Base-by-base conservation (phyloP, 2,113 vertebrate genomes). In the Plestiodon gilberti region DNA sequence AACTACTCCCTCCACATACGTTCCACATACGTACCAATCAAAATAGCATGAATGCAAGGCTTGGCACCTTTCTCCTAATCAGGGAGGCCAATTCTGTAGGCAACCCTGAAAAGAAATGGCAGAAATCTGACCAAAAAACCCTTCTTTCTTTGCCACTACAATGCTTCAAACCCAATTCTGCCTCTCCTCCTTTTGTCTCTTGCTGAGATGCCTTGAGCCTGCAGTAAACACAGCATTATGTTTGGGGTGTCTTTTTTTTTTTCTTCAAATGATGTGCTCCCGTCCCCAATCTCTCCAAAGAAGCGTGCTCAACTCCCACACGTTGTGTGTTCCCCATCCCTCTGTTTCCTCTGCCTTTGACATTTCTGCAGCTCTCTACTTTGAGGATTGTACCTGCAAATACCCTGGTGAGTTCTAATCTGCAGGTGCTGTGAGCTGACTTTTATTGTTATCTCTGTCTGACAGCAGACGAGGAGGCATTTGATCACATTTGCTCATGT, bases 351-450 rank as follows among this genome's bases (percentile, higher is more conserved):
- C 61, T 76, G 22, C 25, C 1, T 70, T n/a, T 0, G 1, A 84
- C 81, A 90, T 84, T 88, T 93, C 4, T 64, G 57, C 52, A 85
- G 78, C 88, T 69, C 40, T 35, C 9, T 23, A 38, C 43, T 90
- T 88, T 57, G 59, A 77, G 71, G 78, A 9, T 75, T 90, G 90
- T 87, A 89, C 84, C 62, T 82, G 90, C 35, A 93, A 92, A 91
- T 33, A 64, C 69, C 38, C 88, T 91, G 87, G 85, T 43, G n/a
- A 69, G 62, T 0, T 0, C 28, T 48, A 40, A 71, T 3, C 18
- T 28, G 62, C 87, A 85, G 93, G 87, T 91, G 87, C 38, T 87
- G 82, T 80, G 38, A 65, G 1, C 10, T 11, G 40, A 48, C 1
- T 38, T 48, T 59, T 35, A 35, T 59, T 70, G 35, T 74, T 55